Evolutionary conservation across 2,113 vertebrate genomes (phyloP), one percentile per base, ranked within the genome.

Genomic region (Archilochus colubris): DNA sequence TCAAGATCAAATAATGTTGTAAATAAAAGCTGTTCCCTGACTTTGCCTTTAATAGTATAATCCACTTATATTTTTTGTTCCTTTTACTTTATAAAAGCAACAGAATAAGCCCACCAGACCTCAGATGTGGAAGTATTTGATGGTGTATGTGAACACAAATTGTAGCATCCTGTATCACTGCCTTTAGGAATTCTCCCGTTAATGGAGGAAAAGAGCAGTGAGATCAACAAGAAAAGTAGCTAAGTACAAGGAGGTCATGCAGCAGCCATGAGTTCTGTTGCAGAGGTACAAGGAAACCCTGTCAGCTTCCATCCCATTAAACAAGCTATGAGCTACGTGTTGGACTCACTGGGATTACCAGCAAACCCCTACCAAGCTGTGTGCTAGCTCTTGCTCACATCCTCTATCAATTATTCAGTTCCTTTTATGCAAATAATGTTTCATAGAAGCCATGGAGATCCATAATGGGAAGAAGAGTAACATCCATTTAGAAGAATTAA

Each of bases 241-340:
- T 82, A 94, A 96, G 84, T 68, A 97, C 91, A 90, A 78, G 93
- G 90, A 96, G 92, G 85, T 97, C 95, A 84, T 58, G 89, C 97
- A 86, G 74, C 94, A 97, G 94, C 51, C 9, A 57, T 63, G 95
- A 95, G 95, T 96, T 98, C 96, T 97, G 97, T 97, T 97, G 96
- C 95, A 98, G 96, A 91, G 86, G 95, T 96, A 97, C 97, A 97
- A 97, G 98, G 85, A 98, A 98, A 97, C 97, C 91, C 96, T 98
- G 97, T 98, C 97, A 98, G 93, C 97, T 98, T 99, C 98, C 97
- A 98, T 98, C 97, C 97, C 97, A 98, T 98, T 98, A 98, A 98
- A 98, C 95, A 89, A 98, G 97, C 98, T 96, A 94, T 95, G 88
- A 97, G 98, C 94, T 95, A 95, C 92, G 98, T 97, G 97, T 97